Evolutionary conservation across 2,888 invertebrate species (phyloP), one percentile per base, ranked within the genome.

Genomic region (Pocota personata): DNA sequence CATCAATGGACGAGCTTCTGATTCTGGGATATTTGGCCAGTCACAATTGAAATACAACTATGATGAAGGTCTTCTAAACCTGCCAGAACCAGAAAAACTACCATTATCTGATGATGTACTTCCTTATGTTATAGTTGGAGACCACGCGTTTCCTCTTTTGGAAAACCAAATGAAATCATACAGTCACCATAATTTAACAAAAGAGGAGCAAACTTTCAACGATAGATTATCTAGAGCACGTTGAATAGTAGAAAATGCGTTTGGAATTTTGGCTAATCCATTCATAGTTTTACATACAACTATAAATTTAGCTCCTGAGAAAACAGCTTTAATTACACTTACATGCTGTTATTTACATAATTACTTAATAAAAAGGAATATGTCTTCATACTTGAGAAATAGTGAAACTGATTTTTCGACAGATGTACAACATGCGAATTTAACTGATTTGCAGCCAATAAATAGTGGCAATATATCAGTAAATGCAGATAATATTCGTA

Each of bases 231-330:
- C 69, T 43, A 24, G 24, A 24, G 24, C 24, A 3, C 24, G 24
- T 24, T 4, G 24, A 24, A 76, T 62, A 58, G 72, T 87, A 30
- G 67, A 80, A 55, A 80, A 80, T 21, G 66, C 83, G 3, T 87
- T 87, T 46, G 80, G 80, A 60, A 89, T 90, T 32, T 78, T 89
- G 69, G 82, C 88, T 19, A 62, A 67, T 19, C 73, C 88, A 66
- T 89, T 89, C 82, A 46, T 88, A 69, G 75, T 24, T 24, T 24
- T 24, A 88, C 71, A 88, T 89, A 88, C 73, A 52, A 73, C 71
- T 52, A 88, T 88, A 35, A 82, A 62, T 37, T 58, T 60, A 64
- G 14, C 40, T 60, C 60, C 60, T 14, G 60, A 60, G 27, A 60
- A 60, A 60, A 40, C 43, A 43, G 10, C 60, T 43, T 24, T 43